Base-by-base conservation (phyloP, 2,797 vertebrate genomes). In the Triplophysa yarkandensis region DNA sequence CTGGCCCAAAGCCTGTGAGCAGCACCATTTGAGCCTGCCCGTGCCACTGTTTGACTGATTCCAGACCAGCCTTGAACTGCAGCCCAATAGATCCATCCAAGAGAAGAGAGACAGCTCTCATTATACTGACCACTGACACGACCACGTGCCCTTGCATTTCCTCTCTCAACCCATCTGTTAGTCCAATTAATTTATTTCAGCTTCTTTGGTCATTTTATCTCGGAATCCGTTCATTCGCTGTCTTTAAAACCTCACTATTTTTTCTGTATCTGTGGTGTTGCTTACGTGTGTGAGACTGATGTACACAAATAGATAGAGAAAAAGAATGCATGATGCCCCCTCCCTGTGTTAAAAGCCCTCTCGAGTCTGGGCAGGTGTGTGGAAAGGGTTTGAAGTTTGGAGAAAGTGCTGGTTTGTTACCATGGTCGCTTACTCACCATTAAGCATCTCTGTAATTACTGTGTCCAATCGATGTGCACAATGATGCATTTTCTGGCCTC, bases 341-440 rank as follows among this genome's bases (percentile, higher is more conserved):
- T 68, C 25, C 44, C 57, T 54, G 44, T 76, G 60, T 76, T 64
- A 74, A 78, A 78, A 78, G 70, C 64, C 67, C 65, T 73, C 73
- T 74, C 32, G 61, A 74, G 61, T 79, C 41, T 54, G 70, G 60
- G 62, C 66, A 79, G 77, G 80, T 81, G 73, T 70, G 69, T 66
- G 23, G 65, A 60, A 72, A 68, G 69, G 65, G 65, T 73, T 69
- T 77, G 68, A 79, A 76, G 76, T 73, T 73, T 81, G 72, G 41
- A 68, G 68, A 72, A 66, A 76, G 58, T 69, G 73, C 70, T 54
- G 69, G 50, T 61, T 81, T 72, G 80, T 81, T 78, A 66, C 72
- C 77, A 81, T 81, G 77, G 80, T 73, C 80, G 78, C 77, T 62
- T 76, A 46, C 63, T 67, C 50, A 34, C 69, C 77, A 78, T 76